phyloP scores from a whole-genome alignment of 2,797 vertebrate species.

The Siniperca obscura region DNA sequence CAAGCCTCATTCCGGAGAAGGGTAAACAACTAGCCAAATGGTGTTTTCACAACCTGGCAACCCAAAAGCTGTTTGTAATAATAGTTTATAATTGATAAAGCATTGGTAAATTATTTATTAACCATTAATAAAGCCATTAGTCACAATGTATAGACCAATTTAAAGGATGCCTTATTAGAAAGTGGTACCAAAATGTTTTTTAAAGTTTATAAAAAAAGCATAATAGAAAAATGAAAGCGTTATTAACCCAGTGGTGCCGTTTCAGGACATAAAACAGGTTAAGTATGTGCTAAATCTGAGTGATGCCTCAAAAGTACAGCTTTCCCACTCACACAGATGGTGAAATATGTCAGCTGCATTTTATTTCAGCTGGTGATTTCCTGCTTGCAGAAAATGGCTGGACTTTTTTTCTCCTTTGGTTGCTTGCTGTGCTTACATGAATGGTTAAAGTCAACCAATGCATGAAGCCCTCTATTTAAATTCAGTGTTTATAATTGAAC shows the following conservation, averaged over 20 bases:
- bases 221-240: background rate
- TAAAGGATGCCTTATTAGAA: background rate
- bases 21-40: background rate
- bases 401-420: background rate
- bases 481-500: background rate
- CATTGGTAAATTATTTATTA: background rate
- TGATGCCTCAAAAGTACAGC: background rate
- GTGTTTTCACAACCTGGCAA: too few species aligned
- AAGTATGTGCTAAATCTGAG: background rate
- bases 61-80: background rate
- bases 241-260: too few species aligned
- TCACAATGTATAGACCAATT: background rate
- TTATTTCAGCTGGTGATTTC: conserved; percentile 3
- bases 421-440: conserved; percentile 15
- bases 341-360: conserved; percentile 11
- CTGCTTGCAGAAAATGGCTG: background rate
- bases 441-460: conserved; percentile 30
- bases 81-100: background rate
- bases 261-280: background rate
- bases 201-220: background rate
- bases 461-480: background rate
- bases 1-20: too few species aligned
- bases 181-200: background rate
- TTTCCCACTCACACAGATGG: conserved; percentile 1
- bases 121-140: background rate